These are phyloP conservation scores for Phataginus tricuspis DNA, from an alignment of 2,797 vertebrate species.

Conservation along the genomic window DNA sequence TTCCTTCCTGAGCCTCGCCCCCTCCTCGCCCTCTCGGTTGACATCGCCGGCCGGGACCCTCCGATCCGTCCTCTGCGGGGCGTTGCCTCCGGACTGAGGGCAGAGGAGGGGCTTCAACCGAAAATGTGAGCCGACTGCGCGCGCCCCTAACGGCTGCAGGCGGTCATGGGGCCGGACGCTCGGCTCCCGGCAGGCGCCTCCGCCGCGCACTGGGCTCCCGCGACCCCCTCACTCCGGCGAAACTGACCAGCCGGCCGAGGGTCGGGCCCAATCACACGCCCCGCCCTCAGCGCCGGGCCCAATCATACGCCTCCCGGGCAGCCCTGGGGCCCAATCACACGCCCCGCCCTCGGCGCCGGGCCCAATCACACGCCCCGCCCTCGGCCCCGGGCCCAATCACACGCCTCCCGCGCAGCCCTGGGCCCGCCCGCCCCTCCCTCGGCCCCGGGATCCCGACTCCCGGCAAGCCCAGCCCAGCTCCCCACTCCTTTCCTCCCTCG, in stretches of 20 bases:
- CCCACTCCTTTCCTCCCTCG: neutral
- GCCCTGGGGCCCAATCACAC: too few species aligned
- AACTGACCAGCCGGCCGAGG: conserved; percentile 89
- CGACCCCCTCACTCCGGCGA: conserved; percentile 82
- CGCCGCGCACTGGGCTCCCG: conserved; percentile 76
- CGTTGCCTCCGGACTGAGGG: conserved; percentile 93
- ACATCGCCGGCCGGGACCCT: conserved; percentile 85
- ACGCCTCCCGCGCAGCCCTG: conserved; percentile 84
- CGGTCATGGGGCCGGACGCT: conserved; percentile 94
- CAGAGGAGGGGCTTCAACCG: conserved; percentile 92
- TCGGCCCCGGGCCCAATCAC: too few species aligned
- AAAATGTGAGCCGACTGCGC: conserved; percentile 86
- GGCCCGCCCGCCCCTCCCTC: conserved; percentile 85
- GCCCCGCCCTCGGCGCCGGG: too few species aligned
- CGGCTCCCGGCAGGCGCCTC: conserved; percentile 87
- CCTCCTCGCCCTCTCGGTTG: conserved; percentile 83
- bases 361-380: too few species aligned
- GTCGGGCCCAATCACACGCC: conserved; percentile 92
- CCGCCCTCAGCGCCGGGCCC: too few species aligned
- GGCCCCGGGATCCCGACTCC: conserved; percentile 36
- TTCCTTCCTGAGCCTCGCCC: conserved; percentile 69
- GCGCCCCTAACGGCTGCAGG: conserved; percentile 91
- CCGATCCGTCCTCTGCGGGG: conserved; percentile 88
- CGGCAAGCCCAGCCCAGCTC: conserved; percentile 68
- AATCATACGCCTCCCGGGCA: too few species aligned